Conservation (phyloP, 2,113 vertebrate species). For the Bothrops jararaca region DNA sequence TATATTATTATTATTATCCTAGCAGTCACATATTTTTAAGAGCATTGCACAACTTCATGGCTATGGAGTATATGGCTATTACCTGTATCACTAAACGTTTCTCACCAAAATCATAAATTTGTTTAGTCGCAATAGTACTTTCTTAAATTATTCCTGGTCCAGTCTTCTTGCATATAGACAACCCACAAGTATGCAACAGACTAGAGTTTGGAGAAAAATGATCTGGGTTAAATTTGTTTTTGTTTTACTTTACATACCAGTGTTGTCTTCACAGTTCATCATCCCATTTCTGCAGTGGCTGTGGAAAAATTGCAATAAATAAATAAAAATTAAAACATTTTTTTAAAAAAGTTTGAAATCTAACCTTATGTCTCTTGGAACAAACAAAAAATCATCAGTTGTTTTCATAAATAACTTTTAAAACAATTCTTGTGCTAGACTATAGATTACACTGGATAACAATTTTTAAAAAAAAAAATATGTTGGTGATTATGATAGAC, state of each 20-base stretch:
- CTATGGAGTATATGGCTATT: not conserved
- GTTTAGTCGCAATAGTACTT: not conserved
- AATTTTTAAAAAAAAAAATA: not conserved
- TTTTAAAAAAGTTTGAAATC: not conserved
- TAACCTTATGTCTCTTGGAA: not conserved
- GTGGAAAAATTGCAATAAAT: conserved; percentile 38
- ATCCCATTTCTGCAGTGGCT: conserved; percentile 88
- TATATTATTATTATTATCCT: not conserved
- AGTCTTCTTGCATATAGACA: not conserved
- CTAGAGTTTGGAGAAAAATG: not conserved
- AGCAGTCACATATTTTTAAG: not conserved
- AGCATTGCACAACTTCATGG: not conserved
- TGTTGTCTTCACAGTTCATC: conserved; percentile 76
- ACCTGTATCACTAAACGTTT: not conserved
- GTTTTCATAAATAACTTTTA: not conserved
- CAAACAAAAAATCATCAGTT: not conserved
- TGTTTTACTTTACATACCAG: conserved; percentile 47
- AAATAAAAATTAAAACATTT: not conserved
- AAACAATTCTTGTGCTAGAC: not conserved
- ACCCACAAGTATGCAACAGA: not conserved
- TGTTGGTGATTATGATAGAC: not conserved
- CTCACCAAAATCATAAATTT: not conserved
- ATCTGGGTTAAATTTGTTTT: not conserved
- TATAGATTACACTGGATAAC: not conserved
- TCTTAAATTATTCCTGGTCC: not conserved